phyloP scores from a whole-genome alignment of 1,140 invertebrate species.

The Drosophila willistoni region DNA sequence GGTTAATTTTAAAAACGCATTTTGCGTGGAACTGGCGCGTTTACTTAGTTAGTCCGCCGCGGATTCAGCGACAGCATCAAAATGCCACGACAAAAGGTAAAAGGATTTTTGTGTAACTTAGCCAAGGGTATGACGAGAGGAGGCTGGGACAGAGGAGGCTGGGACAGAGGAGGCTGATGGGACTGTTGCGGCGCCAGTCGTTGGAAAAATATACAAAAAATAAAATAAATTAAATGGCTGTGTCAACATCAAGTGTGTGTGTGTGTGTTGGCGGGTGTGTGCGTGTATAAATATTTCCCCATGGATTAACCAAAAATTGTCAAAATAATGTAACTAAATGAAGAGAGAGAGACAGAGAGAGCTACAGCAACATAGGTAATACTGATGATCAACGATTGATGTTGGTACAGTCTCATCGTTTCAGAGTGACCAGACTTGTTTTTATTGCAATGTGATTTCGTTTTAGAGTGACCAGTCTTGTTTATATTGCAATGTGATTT shows the following conservation, averaged over 20 bases:
- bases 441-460: neutral
- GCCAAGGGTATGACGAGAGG: conserved; percentile 9
- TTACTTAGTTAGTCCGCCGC: conserved; percentile 55
- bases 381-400: neutral
- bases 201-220: conserved; percentile 23
- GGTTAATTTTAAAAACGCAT: conserved; percentile 69
- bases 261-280: conserved; percentile 6
- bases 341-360: neutral
- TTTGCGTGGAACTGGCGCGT: conserved; percentile 51
- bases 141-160: neutral
- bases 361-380: neutral
- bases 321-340: conserved; percentile 9
- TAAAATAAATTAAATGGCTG: conserved; percentile 52
- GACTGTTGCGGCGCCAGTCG: conserved; percentile 15
- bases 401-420: neutral
- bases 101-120: conserved; percentile 66
- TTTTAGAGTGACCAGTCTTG: neutral
- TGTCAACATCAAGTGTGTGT: conserved; percentile 40
- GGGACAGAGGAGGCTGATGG: too few species aligned
- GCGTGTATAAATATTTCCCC: conserved; percentile 3
- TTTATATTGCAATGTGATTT: neutral
- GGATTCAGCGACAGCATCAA: conserved; percentile 50
- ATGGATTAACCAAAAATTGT: conserved; percentile 13
- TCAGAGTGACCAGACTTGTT: neutral
- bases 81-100: conserved; percentile 64